phyloP scores from a whole-genome alignment of 2,888 invertebrate genomes.

The Sclerodermus sp. region DNA sequence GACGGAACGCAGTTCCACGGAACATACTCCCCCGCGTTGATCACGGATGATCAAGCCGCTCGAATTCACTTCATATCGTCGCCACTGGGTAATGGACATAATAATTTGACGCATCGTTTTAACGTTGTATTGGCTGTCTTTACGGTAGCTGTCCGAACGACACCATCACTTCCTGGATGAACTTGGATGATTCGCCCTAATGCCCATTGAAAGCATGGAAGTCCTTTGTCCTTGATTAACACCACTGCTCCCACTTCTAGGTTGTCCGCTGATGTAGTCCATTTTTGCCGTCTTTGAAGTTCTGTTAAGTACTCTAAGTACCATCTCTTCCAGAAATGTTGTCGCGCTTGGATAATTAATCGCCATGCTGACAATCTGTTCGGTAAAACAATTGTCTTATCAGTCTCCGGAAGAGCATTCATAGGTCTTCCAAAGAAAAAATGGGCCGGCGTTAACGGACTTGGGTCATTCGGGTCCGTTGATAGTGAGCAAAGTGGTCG shows the following conservation, averaged over 20 bases:
- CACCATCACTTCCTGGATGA: conserved; percentile 8
- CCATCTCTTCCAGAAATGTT: conserved; percentile 16
- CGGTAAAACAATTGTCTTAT: background rate
- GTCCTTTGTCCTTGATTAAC: conserved; percentile 8
- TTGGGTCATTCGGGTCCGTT: conserved; percentile 17
- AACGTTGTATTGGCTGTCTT: background rate
- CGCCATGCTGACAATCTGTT: conserved; percentile 15
- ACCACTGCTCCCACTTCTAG: conserved; percentile 13
- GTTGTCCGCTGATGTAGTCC: conserved; percentile 1
- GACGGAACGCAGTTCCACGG: too few relatives aligned
- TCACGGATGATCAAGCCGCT: too few relatives aligned
- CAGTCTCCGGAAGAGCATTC: background rate
- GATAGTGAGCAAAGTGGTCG: conserved; percentile 16
- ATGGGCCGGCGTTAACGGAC: conserved; percentile 14
- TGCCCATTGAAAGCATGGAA: conserved; percentile 10
- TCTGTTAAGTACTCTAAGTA: background rate
- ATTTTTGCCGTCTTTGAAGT: conserved; percentile 11
- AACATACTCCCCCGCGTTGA: too few relatives aligned
- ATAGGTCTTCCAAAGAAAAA: conserved; percentile 6
- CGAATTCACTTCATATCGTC: too few relatives aligned
- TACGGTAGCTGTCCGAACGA: background rate
- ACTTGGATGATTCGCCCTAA: conserved; percentile 9
- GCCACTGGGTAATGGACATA: background rate
- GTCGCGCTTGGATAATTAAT: conserved; percentile 8
- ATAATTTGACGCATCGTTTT: background rate